Evolutionary conservation across 2,888 invertebrate genomes (phyloP).

Genomic region (Patella caerulea): DNA sequence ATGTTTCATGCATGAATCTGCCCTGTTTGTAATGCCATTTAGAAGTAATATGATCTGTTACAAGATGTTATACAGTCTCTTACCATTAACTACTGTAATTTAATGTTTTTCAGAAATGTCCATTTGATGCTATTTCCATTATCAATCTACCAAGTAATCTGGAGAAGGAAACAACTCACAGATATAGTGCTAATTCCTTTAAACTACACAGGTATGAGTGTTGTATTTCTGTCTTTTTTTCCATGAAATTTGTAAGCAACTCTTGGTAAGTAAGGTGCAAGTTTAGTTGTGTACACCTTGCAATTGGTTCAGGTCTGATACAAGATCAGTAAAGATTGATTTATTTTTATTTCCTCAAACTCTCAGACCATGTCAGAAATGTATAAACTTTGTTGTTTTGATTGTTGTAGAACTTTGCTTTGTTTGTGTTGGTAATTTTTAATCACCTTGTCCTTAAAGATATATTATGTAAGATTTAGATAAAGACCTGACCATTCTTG

Average conservation of each 20-base stretch:
- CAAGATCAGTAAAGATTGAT: neutral
- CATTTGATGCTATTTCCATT: conserved; percentile 98
- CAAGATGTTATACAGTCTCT: no score
- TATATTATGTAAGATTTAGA: no score
- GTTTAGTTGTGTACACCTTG: neutral
- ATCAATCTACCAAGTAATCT: conserved; percentile 99
- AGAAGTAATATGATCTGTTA: no score
- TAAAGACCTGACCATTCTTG: no score
- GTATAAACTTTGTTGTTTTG: neutral
- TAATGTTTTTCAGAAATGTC: conserved; percentile 88
- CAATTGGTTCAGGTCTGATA: neutral
- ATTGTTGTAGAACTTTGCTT: neutral
- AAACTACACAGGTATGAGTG: conserved; percentile 87
- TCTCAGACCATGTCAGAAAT: neutral
- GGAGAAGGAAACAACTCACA: conserved; percentile 97
- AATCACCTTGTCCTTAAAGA: no score
- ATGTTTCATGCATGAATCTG: neutral
- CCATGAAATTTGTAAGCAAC: neutral
- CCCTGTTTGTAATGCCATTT: no score
- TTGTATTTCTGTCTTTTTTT: neutral
- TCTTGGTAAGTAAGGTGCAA: neutral
- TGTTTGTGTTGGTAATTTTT: no score
- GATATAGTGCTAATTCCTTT: conserved; percentile 98
- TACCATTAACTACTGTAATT: no score
- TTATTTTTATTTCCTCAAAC: neutral